phyloP scores from a whole-genome alignment of 2,113 vertebrate species.

The Sarotherodon lohbergeri region DNA sequence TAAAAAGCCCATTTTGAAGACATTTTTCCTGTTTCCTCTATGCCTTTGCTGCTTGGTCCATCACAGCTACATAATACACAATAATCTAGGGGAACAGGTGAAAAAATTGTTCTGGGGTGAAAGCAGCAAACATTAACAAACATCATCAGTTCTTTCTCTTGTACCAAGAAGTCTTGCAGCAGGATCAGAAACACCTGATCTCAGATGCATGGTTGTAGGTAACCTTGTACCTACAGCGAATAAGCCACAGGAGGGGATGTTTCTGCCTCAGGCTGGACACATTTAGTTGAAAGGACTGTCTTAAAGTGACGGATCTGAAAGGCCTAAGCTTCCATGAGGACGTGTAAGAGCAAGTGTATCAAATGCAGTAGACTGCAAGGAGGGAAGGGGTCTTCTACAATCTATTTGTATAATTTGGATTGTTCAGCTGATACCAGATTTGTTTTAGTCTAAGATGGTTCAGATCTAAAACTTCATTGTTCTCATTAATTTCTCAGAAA shows the following conservation, averaged over 20 bases:
- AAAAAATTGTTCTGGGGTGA: background rate
- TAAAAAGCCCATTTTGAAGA: background rate
- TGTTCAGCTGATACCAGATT: background rate
- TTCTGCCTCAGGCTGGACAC: slow-evolving; percentile 47
- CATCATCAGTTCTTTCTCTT: background rate
- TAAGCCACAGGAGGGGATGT: slow-evolving; percentile 32
- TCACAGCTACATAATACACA: background rate
- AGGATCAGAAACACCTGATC: slow-evolving; percentile 4
- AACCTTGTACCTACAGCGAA: slow-evolving; percentile 32
- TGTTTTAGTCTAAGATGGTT: background rate
- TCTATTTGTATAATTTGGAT: background rate
- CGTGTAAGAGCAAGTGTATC: background rate
- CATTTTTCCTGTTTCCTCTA: background rate
- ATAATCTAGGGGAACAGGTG: background rate
- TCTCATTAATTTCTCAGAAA: background rate
- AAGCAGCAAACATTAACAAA: background rate
- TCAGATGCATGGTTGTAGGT: slow-evolving; percentile 2
- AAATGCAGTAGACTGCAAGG: background rate
- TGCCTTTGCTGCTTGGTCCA: background rate
- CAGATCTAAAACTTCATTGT: background rate
- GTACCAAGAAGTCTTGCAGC: background rate
- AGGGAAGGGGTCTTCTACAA: background rate
- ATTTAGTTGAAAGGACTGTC: slow-evolving; percentile 37
- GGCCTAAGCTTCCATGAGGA: background rate
- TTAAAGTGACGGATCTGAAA: slow-evolving; percentile 37